Evolutionary conservation across 1,140 invertebrate species (phyloP).

Genomic region (Drosophila malerkotliana): DNA sequence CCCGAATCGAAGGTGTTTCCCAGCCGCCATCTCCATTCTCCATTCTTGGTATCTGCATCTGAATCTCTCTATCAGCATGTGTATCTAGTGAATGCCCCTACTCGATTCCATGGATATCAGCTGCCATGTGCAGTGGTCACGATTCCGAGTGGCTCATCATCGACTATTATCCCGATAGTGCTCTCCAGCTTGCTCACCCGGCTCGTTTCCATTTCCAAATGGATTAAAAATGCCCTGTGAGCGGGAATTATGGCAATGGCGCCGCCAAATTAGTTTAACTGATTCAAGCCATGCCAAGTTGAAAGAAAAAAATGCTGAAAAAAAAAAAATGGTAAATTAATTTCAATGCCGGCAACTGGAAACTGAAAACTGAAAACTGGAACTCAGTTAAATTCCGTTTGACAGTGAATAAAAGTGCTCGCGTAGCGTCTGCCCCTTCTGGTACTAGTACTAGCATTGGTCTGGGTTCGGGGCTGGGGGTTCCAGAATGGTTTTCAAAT

Average conservation of each 20-base stretch:
- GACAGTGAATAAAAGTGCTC: constrained; percentile 77
- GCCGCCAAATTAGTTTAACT: constrained; percentile 68
- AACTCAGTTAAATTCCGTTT: constrained; percentile 70
- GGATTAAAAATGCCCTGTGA: constrained; percentile 62
- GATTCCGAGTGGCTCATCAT: constrained; percentile 39
- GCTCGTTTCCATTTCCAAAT: constrained; percentile 8
- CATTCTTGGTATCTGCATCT: constrained; percentile 6
- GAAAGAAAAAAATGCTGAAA: constrained; percentile 1
- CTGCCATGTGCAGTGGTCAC: constrained; percentile 7
- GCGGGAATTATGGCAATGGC: constrained; percentile 31
- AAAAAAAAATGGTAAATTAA: constrained; percentile 59
- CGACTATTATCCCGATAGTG: constrained; percentile 7
- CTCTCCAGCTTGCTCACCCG: background rate
- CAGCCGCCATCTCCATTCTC: background rate
- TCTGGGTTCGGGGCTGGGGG: background rate
- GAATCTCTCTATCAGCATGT: constrained; percentile 11
- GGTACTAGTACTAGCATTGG: no score
- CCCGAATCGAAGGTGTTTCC: constrained; percentile 25
- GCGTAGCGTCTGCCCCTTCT: constrained; percentile 58
- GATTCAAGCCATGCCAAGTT: constrained; percentile 7
- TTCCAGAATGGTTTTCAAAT: background rate
- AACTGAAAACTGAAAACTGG: constrained; percentile 9
- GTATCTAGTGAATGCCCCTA: constrained; percentile 12
- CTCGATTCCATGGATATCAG: background rate
- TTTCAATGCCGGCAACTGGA: constrained; percentile 52